Conservation (phyloP, 2,113 vertebrate genomes). For the Hiodon tergisus region DNA sequence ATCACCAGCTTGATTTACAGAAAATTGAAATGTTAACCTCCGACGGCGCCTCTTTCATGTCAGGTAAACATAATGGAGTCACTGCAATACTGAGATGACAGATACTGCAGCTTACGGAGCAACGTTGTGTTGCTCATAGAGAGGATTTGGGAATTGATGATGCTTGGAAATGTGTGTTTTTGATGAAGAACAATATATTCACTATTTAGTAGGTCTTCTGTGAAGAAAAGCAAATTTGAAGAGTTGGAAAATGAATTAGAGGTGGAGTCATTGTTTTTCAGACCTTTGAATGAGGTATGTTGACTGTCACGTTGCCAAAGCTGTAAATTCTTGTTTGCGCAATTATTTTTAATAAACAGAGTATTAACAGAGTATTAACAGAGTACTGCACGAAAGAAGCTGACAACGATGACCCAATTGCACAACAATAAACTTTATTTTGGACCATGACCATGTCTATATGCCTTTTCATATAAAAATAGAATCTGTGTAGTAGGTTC, state of each 20-base stretch:
- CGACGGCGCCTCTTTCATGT: slow-evolving; percentile 26
- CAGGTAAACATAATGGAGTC: slow-evolving; percentile 32
- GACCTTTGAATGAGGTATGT: slow-evolving; percentile 18
- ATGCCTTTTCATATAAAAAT: too few relatives aligned
- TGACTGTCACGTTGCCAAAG: slow-evolving; percentile 24
- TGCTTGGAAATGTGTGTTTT: slow-evolving; percentile 16
- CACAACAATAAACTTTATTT: too few relatives aligned
- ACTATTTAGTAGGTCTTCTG: slow-evolving; percentile 22
- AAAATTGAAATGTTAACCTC: slow-evolving; percentile 28
- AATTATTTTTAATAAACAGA: neutral
- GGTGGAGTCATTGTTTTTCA: slow-evolving; percentile 25
- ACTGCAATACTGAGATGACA: slow-evolving; percentile 24
- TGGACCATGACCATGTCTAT: too few relatives aligned
- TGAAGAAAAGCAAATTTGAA: slow-evolving; percentile 7
- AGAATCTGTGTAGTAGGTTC: too few relatives aligned
- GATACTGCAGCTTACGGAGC: slow-evolving; percentile 27
- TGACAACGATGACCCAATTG: slow-evolving; percentile 9
- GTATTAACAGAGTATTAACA: neutral
- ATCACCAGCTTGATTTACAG: slow-evolving; percentile 20
- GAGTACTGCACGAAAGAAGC: slow-evolving; percentile 1
- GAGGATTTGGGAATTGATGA: slow-evolving; percentile 35
- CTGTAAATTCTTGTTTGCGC: slow-evolving; percentile 11
- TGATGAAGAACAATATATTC: slow-evolving; percentile 27
- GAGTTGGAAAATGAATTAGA: slow-evolving; percentile 16
- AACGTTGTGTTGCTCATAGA: slow-evolving; percentile 29